Percentiles rank a stretch among this genome's conserved stretches.
phyloP scores from a whole-genome alignment of 2,888 invertebrate genomes.

The Drosophila buzzatii region DNA sequence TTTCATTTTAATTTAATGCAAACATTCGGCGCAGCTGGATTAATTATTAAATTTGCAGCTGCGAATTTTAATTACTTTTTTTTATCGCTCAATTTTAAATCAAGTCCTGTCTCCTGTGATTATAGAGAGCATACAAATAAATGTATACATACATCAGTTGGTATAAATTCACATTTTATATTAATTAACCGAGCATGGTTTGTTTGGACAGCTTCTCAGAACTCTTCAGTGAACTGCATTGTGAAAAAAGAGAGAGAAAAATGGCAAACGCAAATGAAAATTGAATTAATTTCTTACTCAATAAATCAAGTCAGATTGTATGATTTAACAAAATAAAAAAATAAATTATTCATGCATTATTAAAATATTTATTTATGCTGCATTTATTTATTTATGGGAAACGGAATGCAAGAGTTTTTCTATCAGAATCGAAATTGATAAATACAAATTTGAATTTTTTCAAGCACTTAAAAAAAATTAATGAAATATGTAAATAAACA shows the following conservation, averaged over 20 bases:
- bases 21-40: constrained; percentile 60
- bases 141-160: neutral
- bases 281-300: neutral
- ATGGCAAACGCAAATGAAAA: constrained; percentile 1
- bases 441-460: no score
- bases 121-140: neutral
- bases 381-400: no score
- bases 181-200: constrained; percentile 8
- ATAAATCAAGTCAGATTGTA: neutral
- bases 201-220: constrained; percentile 5
- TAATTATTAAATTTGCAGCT: constrained; percentile 56
- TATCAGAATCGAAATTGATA: no score
- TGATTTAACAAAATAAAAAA: neutral
- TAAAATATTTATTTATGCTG: neutral
- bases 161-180: neutral
- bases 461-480: no score
- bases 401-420: no score
- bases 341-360: no score
- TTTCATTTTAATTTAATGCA: constrained; percentile 65
- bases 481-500: no score
- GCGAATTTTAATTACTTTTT: constrained; percentile 53
- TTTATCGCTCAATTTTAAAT: constrained; percentile 29
- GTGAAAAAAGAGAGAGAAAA: neutral
- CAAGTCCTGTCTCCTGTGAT: constrained; percentile 1
- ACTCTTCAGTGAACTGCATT: constrained; percentile 7